Evolutionary conservation across 2,888 invertebrate genomes (phyloP).

Genomic region (Hydraecia micacea): DNA sequence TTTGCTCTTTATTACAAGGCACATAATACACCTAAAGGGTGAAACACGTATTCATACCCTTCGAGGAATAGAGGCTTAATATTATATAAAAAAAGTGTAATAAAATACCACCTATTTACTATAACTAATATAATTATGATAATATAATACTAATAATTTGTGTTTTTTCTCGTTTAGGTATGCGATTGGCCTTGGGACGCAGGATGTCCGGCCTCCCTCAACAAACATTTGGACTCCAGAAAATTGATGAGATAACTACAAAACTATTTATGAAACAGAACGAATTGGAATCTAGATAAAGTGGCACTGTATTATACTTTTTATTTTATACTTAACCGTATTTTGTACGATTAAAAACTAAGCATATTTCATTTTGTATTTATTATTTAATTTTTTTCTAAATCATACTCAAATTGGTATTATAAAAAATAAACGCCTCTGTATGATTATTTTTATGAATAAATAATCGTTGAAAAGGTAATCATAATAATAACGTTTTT

Average conservation of each 20-base stretch:
- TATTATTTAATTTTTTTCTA: conserved; percentile 13
- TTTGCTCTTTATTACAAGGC: too few species aligned
- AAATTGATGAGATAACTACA: conserved; percentile 28
- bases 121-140: neutral
- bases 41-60: neutral
- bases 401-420: neutral
- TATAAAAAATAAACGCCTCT: neutral
- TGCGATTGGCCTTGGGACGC: conserved; percentile 78
- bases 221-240: conserved; percentile 66
- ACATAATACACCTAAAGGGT: neutral
- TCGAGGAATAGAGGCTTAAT: too few species aligned
- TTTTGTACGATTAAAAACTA: conserved; percentile 50
- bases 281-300: conserved; percentile 22
- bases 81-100: neutral
- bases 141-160: neutral
- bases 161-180: conserved; percentile 69
- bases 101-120: neutral
- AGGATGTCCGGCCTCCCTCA: conserved; percentile 72
- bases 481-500: neutral
- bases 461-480: neutral
- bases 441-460: neutral
- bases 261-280: conserved; percentile 4
- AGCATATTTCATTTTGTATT: conserved; percentile 23
- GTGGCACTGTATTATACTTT: conserved; percentile 32
- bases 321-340: conserved; percentile 45